Base-by-base conservation (phyloP, 2,888 invertebrate genomes). In the Torymus aiolomorphi region DNA sequence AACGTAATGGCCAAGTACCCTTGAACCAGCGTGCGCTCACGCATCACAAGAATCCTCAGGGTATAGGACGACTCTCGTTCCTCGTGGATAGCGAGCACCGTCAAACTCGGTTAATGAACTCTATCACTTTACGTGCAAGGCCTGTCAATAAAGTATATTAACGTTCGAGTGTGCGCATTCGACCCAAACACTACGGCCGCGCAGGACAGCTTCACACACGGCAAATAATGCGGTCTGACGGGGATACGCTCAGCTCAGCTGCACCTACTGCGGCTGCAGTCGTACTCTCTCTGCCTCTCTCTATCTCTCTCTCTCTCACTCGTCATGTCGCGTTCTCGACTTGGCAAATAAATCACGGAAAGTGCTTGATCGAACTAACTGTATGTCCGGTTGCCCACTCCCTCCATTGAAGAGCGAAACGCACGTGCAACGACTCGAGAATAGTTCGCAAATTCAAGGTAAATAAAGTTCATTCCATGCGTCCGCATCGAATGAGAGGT, bases 101-200 rank as follows among this genome's bases (percentile, higher is more conserved):
- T 59, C 57, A 51, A 75, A 51, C 75, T 16, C 52, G 24, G 51
- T 67, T 67, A 75, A 75, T 75, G 67, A 75, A 67, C 75, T 66
- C 67, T 67, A 67, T 67, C 51, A 59, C 20, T 20, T 31, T 31
- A 31, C 31, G 65, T 5, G 24, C 5, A 18, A 8, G 67, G 24
- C 51, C 24, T 61, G 75, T 75, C 75, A 54, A 75, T 67, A 75
- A 75, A 67, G 67, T 24, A 52, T 67, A 75, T 75, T 75, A 75
- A 75, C 75, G 24, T 67, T 61, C 52, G 56, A 18, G 52, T 24
- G 62, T 31, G 51, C 54, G 24, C 12, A 62, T 31, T 31, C 24
- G 14, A 49, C 31, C 5, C 31, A 5, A 31, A 31, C 31, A 31
- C 2, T 31, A 31, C 31, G 3, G 31, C 31, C 31, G 31, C 31